These are phyloP conservation scores for Porites lutea DNA, from an alignment of 64 coral and sea anemone genomes.

Conservation along the genomic window DNA sequence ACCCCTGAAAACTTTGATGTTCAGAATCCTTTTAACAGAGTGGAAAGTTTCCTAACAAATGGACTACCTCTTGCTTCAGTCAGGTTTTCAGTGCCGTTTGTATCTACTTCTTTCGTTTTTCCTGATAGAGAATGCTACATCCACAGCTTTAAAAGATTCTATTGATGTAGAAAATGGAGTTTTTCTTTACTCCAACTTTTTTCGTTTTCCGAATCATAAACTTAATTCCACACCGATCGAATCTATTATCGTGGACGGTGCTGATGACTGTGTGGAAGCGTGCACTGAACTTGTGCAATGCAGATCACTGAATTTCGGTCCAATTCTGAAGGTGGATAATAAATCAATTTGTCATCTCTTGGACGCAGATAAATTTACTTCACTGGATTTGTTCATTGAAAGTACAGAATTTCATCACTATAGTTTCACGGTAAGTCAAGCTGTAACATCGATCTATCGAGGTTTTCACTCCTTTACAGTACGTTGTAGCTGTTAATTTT, in stretches of 20 bases:
- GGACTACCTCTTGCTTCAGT: too few relatives aligned
- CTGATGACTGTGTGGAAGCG: background rate
- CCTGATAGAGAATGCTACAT: background rate
- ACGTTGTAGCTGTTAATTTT: background rate
- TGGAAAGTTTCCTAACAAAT: too few relatives aligned
- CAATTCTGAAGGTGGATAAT: background rate
- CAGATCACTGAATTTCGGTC: background rate
- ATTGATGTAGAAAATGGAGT: background rate
- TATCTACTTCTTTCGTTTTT: too few relatives aligned
- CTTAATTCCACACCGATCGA: background rate
- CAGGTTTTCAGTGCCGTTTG: too few relatives aligned
- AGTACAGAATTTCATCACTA: background rate
- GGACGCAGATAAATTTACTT: background rate
- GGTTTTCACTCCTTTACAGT: background rate
- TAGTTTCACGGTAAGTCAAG: background rate
- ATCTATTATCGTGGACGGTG: background rate
- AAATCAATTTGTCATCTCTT: conserved; percentile 1
- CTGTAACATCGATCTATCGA: background rate
- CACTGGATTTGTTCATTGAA: background rate
- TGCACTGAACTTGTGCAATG: background rate
- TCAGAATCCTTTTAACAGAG: too few relatives aligned
- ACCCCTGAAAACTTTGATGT: too few relatives aligned
- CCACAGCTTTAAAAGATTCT: background rate
- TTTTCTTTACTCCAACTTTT: background rate
- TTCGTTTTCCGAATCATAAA: background rate